These are phyloP conservation scores for Diploptera punctata DNA, from an alignment of 2,888 invertebrate species.

Conservation along the genomic window DNA sequence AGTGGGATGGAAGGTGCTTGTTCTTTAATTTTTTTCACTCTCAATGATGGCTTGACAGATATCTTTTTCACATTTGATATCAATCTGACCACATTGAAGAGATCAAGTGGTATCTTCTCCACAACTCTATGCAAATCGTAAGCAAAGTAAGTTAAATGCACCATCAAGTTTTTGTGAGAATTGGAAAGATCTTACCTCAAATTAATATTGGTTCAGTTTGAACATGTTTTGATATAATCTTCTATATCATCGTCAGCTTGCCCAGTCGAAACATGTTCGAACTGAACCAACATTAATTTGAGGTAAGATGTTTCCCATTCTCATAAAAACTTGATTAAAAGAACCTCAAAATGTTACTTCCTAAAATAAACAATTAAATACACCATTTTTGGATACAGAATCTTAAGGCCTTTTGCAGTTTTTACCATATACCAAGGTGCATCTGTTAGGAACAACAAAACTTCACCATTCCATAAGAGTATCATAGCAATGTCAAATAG, in stretches of 20 bases:
- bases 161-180: conserved; percentile 49
- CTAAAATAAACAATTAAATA: too few species aligned
- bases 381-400: conserved; percentile 47
- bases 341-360: too few species aligned
- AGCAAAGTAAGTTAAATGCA: background rate
- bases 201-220: too few species aligned
- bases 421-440: conserved; percentile 47
- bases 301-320: too few species aligned
- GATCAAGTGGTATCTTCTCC: conserved; percentile 46
- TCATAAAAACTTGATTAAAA: too few species aligned
- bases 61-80: conserved; percentile 47
- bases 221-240: too few species aligned
- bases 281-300: too few species aligned
- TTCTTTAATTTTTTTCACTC: conserved; percentile 48
- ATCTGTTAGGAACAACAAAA: conserved; percentile 45
- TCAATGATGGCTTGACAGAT: conserved; percentile 47
- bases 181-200: too few species aligned
- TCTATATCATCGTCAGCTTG: too few species aligned
- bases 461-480: conserved; percentile 1
- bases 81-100: conserved; percentile 45
- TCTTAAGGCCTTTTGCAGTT: conserved; percentile 45
- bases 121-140: conserved; percentile 45
- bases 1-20: conserved; percentile 46
- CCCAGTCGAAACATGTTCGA: too few species aligned
- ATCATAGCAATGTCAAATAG: background rate